These are phyloP conservation scores for Pseudonaja textilis DNA, from an alignment of 2,113 vertebrate genomes.

Conservation along the genomic window DNA sequence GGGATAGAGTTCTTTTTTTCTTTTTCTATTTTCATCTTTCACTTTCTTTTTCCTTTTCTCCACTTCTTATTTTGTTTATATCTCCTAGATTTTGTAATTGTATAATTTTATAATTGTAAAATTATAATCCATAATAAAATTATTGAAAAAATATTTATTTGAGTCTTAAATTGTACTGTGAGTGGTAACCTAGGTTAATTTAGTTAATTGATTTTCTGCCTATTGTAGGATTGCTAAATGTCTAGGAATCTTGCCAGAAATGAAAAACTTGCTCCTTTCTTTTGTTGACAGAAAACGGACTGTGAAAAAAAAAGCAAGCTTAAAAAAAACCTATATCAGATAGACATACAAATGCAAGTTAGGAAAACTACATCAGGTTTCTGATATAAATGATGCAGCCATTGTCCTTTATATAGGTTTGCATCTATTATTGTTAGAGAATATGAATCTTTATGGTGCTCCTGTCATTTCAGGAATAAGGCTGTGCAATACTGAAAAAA, in stretches of 20 bases:
- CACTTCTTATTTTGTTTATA: not conserved
- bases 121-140: not conserved
- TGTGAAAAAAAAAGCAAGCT: not conserved
- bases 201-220: not conserved
- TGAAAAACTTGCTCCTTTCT: not conserved
- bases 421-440: conserved; percentile 1
- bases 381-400: conserved; percentile 19
- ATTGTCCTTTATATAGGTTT: not conserved
- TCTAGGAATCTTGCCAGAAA: not conserved
- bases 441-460: not conserved
- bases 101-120: not conserved
- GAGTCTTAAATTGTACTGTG: not conserved
- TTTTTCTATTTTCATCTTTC: not conserved
- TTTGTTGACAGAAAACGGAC: not conserved
- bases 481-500: not conserved
- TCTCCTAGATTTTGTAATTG: not conserved
- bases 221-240: not conserved
- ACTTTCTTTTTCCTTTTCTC: not conserved
- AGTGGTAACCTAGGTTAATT: not conserved
- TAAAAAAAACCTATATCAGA: not conserved
- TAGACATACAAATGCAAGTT: not conserved
- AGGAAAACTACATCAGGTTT: conserved; percentile 17
- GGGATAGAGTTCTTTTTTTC: not conserved
- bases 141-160: not conserved
- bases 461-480: not conserved